Evolutionary conservation across 2,113 vertebrate species (phyloP), one percentile per base, ranked within the genome.

Genomic region (Pseudois nayaur): DNA sequence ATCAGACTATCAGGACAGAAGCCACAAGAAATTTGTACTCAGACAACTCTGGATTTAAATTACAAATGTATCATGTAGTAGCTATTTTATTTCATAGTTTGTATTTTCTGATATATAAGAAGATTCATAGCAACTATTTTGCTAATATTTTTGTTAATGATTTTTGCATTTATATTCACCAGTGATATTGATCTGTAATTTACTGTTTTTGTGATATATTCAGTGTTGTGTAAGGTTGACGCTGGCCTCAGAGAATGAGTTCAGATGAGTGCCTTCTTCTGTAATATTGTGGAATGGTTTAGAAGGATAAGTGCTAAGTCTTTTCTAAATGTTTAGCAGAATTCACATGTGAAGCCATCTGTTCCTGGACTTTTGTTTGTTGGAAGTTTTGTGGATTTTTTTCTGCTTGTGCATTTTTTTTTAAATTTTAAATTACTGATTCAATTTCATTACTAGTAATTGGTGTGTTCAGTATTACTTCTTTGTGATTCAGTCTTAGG

Each of bases 41-140:
- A 67, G 50, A 89, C 25, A 79, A 54, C 78, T 52, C 36, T 97
- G 60, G 36, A 71, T 95, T 91, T 95, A 83, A 95, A 86, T 95
- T 78, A 52, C 14, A 91, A n/a, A 86, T 60, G 59, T 31, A 62
- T 74, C 48, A 91, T 9, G 27, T 91, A 82, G 67, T 78, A 84
- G 54, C 40, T 89, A 54, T 81, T 96, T 90, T 86, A 83, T 78
- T 91, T 92, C 33, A 45, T 48, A 78, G 36, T 33, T 86, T 96
- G 79, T 82, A 84, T 96, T 95, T 96, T 91, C 60, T 95, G 43
- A 87, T 89, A 40, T 84, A 10, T 50, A 83, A 84, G 52, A 52
- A 82, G 13, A 31, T 67, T 45, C 29, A 52, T 71, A 91, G 52
- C 40, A 79, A 89, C 23, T 84, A 33, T 31, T 91, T 78, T 84